These are phyloP conservation scores for Bubo bubo DNA, from an alignment of 2,113 vertebrate genomes.

Conservation along the genomic window DNA sequence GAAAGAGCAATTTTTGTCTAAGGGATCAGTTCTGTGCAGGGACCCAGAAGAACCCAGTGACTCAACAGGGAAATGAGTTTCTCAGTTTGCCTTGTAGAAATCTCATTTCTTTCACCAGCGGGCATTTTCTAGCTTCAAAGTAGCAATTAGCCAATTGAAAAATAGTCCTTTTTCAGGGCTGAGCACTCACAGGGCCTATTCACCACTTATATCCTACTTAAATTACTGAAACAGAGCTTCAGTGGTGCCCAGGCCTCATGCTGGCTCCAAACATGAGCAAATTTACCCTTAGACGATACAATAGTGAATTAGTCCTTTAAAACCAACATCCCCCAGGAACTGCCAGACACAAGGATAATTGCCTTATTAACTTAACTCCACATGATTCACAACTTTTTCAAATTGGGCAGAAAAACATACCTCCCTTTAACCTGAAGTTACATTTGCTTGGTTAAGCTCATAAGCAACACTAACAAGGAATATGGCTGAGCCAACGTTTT, in stretches of 20 bases:
- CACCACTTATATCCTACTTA: neutral
- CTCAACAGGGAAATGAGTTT: neutral
- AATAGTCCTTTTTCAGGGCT: neutral
- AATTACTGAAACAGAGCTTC: neutral
- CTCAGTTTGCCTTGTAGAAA: neutral
- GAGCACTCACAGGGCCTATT: neutral
- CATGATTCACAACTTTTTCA: neutral
- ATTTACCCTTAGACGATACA: neutral
- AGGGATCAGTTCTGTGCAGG: neutral
- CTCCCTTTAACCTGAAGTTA: neutral
- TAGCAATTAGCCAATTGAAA: neutral
- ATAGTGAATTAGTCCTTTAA: conserved; percentile 2
- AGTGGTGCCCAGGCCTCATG: neutral
- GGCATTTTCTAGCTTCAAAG: conserved; percentile 2
- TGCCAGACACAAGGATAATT: neutral
- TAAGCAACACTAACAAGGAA: neutral
- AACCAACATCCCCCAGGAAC: neutral
- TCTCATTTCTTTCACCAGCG: neutral
- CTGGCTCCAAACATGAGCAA: neutral
- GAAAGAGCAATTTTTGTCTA: neutral
- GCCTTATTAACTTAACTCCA: neutral
- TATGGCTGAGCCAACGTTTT: neutral
- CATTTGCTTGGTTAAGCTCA: neutral
- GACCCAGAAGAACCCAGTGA: neutral
- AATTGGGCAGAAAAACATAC: neutral